Evolutionary conservation across 2,888 invertebrate species (phyloP), one percentile per base, ranked within the genome.

Genomic region (Callimorpha dominula): DNA sequence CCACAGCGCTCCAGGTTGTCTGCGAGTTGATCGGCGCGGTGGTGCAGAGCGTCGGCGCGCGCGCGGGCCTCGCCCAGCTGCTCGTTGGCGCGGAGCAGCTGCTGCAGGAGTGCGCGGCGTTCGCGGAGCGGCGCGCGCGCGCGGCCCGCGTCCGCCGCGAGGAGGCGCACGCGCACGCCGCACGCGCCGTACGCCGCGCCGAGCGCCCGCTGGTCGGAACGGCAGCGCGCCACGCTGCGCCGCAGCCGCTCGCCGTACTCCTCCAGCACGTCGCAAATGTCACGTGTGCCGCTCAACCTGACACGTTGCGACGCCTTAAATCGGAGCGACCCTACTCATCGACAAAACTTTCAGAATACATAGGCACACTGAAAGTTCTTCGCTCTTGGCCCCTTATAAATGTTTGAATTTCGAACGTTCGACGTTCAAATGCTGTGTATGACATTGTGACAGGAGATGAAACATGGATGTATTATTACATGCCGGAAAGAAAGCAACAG

Each of bases 181-280:
- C 66, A 63, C 66, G 54, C 67, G 49, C 42, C 70, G 72, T 92
- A 94, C 3, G 91, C 91, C 17, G 86, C 88, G 73, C 82, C 85
- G 60, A 94, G 86, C 69, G 88, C 86, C 7, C 78, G 85, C 79
- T 91, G 90, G 87, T 93, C 93, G 1, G 81, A 84, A 57, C 88
- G 86, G 82, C 88, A 87, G 54, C 93, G 90, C 17, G 88, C 84
- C 70, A 93, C 79, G 15, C 91, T 85, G 52, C 87, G 88, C 57
- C 90, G 91, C 68, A 94, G 85, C 3, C 91, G 86, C 75, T 83
- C 88, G 76, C 86, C 85, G 81, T 90, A 88, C 65, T 91, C 88
- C 74, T 92, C 89, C 50, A 94, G 84, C 68, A 88, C 91, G 73
- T 88, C 90, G 83, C 92, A 91, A n/a, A 93, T 89, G 74, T 87